Conservation (phyloP, 2,888 invertebrate genomes). For the Brachyptera putata region DNA sequence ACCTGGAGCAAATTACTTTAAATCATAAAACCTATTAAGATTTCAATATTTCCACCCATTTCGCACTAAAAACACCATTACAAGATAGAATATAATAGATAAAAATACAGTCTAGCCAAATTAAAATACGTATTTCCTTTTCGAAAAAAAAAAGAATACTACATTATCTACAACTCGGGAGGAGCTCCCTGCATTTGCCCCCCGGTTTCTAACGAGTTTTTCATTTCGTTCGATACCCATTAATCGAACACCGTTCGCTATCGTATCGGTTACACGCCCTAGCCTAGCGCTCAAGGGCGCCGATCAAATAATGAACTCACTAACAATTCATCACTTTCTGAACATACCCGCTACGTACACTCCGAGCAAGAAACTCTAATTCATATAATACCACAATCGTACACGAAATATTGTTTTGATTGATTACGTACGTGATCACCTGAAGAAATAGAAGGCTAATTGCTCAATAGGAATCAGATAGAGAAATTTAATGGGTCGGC, state of each 20-base stretch:
- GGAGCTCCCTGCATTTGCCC: neutral
- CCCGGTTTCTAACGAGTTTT: neutral
- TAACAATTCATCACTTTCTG: slow-evolving; percentile 13
- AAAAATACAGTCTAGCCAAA: no score
- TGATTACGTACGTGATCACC: neutral
- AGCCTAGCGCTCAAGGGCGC: neutral
- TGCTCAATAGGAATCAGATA: neutral
- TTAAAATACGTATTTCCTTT: no score
- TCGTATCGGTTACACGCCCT: slow-evolving; percentile 14
- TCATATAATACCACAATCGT: neutral
- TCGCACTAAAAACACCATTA: no score
- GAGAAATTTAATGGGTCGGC: neutral
- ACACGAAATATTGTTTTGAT: neutral
- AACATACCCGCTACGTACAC: neutral
- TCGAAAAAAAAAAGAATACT: no score
- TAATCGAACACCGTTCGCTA: slow-evolving; percentile 3
- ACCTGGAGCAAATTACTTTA: no score
- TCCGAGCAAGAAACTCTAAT: neutral
- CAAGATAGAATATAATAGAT: no score
- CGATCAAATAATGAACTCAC: slow-evolving; percentile 1
- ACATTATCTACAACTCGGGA: neutral
- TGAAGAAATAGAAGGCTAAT: neutral
- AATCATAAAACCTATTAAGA: no score
- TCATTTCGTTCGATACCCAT: neutral
- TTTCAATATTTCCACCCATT: no score